These are phyloP conservation scores for Tetheella fluctuosa DNA, from an alignment of 2,888 invertebrate genomes.

Conservation along the genomic window DNA sequence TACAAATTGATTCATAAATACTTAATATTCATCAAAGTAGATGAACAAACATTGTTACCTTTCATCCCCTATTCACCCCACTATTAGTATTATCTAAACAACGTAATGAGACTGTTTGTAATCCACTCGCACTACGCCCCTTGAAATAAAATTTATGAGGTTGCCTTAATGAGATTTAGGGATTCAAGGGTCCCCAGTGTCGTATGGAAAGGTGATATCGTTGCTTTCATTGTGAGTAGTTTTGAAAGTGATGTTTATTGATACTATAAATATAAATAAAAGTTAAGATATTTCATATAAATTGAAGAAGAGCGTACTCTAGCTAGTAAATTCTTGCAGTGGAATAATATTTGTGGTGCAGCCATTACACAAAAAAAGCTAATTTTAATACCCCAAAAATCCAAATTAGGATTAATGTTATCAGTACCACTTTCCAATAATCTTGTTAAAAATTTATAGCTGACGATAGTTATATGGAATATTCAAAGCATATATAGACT, in stretches of 20 bases:
- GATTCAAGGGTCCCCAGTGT: slow-evolving; percentile 26
- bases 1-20: not conserved
- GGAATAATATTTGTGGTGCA: no score
- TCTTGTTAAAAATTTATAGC: no score
- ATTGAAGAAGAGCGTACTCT: not conserved
- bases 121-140: slow-evolving; percentile 43
- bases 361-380: no score
- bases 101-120: slow-evolving; percentile 59
- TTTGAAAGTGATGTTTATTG: not conserved
- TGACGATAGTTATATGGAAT: no score
- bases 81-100: slow-evolving; percentile 55
- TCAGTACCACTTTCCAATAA: no score
- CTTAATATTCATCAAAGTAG: not conserved
- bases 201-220: slow-evolving; percentile 8
- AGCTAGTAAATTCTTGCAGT: no score
- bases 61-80: slow-evolving; percentile 20
- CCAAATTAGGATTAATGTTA: no score
- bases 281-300: not conserved
- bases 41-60: slow-evolving; percentile 9
- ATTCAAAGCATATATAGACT: no score
- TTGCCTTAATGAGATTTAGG: slow-evolving; percentile 46
- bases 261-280: slow-evolving; percentile 3
- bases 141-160: slow-evolving; percentile 57
- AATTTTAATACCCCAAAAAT: no score
- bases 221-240: slow-evolving; percentile 7